Evolutionary conservation across 2,797 vertebrate genomes (phyloP), one percentile per base, ranked within the genome.

Genomic region (Fratercula arctica): DNA sequence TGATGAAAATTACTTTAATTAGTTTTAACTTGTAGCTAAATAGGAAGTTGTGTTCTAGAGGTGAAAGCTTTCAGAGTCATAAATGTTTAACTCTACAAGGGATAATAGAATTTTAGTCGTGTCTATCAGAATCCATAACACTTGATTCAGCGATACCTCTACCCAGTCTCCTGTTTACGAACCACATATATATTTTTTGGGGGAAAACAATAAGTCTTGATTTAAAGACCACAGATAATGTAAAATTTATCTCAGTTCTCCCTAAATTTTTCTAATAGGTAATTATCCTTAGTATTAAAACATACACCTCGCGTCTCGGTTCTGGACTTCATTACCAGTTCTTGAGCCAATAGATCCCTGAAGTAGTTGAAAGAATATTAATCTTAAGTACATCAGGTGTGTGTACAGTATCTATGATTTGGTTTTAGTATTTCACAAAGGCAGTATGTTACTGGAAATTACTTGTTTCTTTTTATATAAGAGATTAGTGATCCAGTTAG

Each of bases 1-100:
- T 90, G 69, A 82, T 75, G 50, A 70, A 82, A 95, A 84, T 80
- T 33, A 21, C n/a, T 81, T 92, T 25, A 81, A 87, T 87, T 88
- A 74, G 12, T 84, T 89, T 87, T 93, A 73, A 90, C 50, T 79
- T 66, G 21, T 50, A 50, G 48, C 41, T 87, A 85, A 70, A 63
- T 64, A 76, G 66, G 41, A 93, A 79, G 53, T 70, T 45, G 3
- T 45, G 4, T 80, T 63, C 26, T 56, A 77, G 75, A 73, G 68
- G 23, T 64, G 35, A 74, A 92, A 92, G 29, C 33, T 78, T 86
- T 72, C 53, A 9, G 15, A 35, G 73, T 85, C 16, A 18, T 85
- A 60, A 64, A 73, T 85, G 26, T 82, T 93, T 87, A 87, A 63
- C 39, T 77, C 21, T 75, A 5, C 12, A 63, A 59, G 28, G n/a